Base-by-base conservation (phyloP, 2,888 invertebrate species). In the Hanleya hanleyi region DNA sequence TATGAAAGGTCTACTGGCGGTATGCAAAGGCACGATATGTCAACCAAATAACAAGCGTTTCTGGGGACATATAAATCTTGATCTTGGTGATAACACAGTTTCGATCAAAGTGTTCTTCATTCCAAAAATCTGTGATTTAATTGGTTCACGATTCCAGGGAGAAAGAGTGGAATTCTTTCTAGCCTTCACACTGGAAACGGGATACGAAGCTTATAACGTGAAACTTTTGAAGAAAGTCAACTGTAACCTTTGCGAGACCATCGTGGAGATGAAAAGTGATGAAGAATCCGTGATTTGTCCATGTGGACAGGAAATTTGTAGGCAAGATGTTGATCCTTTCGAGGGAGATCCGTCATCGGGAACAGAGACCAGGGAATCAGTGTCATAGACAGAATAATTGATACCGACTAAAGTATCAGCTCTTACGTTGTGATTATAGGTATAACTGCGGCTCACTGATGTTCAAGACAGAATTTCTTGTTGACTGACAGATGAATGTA, bases 121-220 rank as follows among this genome's bases (percentile, higher is more conserved):
- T 51, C 77, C 77, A n/a, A 75, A 73, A 51, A 29, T 29, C 15
- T 71, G 51, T 7, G 57, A 69, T 6, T 47, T 77, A 0, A 67
- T 68, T 29, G 77, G 77, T 32, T 15, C 47, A n/a, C 41, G 77
- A 47, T 75, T 67, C 50, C 74, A 61, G 47, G 74, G 74, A 1
- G 62, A 67, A 29, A 66, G 73, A 37, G 77, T 77, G 32, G 70
- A 77, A 35, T 75, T 77, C 41, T 64, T 70, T 38, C 71, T 77
- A 9, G 77, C 75, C 22, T 77, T 77, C 33, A 67, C 71, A 26
- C 29, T 73, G n/a, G 69, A 73, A n/a, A 41, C 67, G 69, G 77
- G 77, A 26, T 71, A 75, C 64, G 77, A 77, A 41, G 77, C 75
- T 38, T 77, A 64, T 50, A 66, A 77, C 71, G 77, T 77, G 2